A percentile compares a stretch with the other conserved stretches of the same genome.
Conservation (phyloP, 2,797 vertebrate genomes). For the Tympanoctomys barrerae region DNA sequence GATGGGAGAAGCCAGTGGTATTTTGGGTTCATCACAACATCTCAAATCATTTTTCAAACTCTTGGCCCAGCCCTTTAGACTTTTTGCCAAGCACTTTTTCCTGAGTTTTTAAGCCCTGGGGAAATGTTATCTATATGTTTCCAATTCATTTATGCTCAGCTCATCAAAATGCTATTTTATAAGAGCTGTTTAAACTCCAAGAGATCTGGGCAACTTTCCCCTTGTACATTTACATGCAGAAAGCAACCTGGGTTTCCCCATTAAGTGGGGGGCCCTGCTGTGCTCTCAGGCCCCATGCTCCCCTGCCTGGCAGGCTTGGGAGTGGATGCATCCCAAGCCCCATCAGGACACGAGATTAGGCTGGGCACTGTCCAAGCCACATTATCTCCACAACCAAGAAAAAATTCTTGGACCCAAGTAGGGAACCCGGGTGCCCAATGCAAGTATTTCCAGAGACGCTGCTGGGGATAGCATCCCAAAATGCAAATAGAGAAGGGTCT, state of each 20-base stretch:
- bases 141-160: conserved; percentile 79
- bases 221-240: conserved; percentile 54
- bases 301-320: background rate
- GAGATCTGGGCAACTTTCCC: conserved; percentile 71
- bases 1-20: conserved; percentile 54
- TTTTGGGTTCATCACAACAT: conserved; percentile 64
- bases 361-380: background rate
- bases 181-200: conserved; percentile 68
- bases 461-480: background rate
- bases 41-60: conserved; percentile 77
- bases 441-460: background rate
- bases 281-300: background rate
- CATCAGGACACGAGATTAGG: background rate
- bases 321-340: background rate
- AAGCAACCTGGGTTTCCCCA: conserved; percentile 49
- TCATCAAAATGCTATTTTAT: conserved; percentile 83
- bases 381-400: background rate
- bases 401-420: background rate
- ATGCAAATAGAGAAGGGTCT: background rate
- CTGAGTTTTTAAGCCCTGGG: conserved; percentile 69
- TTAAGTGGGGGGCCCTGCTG: background rate
- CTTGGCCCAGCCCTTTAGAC: conserved; percentile 62
- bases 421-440: background rate
- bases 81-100: conserved; percentile 73
- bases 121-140: conserved; percentile 81